phyloP scores from a whole-genome alignment of 2,888 invertebrate genomes.

The Argyresthia goedartella region DNA sequence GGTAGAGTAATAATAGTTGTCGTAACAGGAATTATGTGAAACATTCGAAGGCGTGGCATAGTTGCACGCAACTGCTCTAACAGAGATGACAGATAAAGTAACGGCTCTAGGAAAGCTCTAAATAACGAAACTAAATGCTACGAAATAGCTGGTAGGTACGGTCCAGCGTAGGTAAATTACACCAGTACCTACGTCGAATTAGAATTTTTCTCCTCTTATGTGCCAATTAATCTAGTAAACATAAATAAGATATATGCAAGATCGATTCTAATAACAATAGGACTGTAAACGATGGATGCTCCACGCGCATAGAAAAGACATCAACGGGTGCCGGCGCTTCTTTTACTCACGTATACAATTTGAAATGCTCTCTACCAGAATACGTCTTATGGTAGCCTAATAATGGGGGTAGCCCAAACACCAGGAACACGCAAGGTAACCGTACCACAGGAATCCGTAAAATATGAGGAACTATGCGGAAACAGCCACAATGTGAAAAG shows the following conservation, averaged over 20 bases:
- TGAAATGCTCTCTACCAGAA: too few species aligned
- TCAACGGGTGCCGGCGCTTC: too few species aligned
- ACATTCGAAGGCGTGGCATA: conserved; percentile 20
- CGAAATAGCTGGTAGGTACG: not conserved
- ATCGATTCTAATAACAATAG: not conserved
- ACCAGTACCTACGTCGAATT: not conserved
- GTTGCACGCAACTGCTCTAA: conserved; percentile 20
- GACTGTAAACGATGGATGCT: not conserved
- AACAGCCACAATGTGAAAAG: too few species aligned
- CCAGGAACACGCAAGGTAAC: too few species aligned
- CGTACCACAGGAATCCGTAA: too few species aligned
- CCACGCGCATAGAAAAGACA: too few species aligned
- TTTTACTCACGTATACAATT: too few species aligned
- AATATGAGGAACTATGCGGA: too few species aligned
- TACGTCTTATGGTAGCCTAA: too few species aligned
- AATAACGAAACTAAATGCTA: conserved; percentile 13
- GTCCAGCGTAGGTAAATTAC: not conserved
- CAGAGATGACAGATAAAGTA: conserved; percentile 25
- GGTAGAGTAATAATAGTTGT: not conserved
- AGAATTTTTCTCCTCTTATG: not conserved
- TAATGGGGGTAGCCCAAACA: too few species aligned
- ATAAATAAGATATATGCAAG: not conserved
- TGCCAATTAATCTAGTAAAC: not conserved
- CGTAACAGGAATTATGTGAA: not conserved
- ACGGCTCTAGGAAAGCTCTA: conserved; percentile 17